Evolutionary conservation across 2,113 vertebrate genomes (phyloP), one percentile per base, ranked within the genome.

Genomic region (Neolamprologus modestus): DNA sequence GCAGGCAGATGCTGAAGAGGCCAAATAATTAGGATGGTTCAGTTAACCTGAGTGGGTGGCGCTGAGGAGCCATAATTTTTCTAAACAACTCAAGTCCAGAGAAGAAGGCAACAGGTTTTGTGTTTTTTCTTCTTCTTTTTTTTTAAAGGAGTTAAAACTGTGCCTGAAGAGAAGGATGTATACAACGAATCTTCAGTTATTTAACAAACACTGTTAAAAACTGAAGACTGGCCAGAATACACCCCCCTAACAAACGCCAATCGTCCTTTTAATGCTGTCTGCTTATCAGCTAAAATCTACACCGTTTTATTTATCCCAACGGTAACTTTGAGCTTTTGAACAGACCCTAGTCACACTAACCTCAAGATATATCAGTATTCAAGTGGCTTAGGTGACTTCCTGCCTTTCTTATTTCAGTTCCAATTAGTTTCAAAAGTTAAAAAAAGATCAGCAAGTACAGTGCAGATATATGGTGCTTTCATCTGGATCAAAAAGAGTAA

Each of bases 1-100:
- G 37, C 55, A 76, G 54, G 85, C 90, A 90, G 92, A 84, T 92
- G 91, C 63, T 40, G 26, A 50, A 53, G 24, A 82, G 84, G 90
- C 71, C 83, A 84, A 93, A 91, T 88, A 82, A 91, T 89, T 78
- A 79, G 83, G 84, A 82, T 53, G 88, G 54, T 81, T 90, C 47
- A 53, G 87, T 59, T 84, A 78, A 81, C 55, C 79, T 87, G 90
- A 90, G 88, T 61, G 42, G 59, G 71, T 76, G 37, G 33, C 63
- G 13, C 11, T 17, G 35, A 73, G 53, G 54, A 84, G 17, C 37
- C 21, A 79, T 52, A 7, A 80, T 52, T 71, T 85, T 55, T 79
- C 68, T 31, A 57, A 42, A 26, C 17, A 6, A 28, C 9, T n/a
- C 2, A 3, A 35, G 35, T 57, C 24, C 53, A 73, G n/a, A 80